Base-by-base conservation (phyloP, 2,888 invertebrate species). In the Xestia xanthographa region DNA sequence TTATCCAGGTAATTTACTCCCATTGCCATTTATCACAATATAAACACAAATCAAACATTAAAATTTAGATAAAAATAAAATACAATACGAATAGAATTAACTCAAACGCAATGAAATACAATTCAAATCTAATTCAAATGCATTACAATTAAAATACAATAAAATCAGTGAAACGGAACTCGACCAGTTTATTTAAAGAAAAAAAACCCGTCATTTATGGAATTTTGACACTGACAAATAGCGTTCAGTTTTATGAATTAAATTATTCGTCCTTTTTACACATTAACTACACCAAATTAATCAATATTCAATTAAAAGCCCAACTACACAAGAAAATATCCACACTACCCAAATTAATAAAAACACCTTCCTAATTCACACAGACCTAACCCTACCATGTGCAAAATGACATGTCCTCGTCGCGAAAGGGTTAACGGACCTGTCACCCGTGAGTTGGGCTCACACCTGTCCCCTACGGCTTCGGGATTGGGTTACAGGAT, bases 381-480 rank as follows among this genome's bases (percentile, higher is more conserved):
- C 70, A 72, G 62, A 81, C 17, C 17, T 41, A 58, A 69, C 73
- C 68, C 83, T 72, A 50, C 20, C 86, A 66, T 86, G 80, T 84
- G 86, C 83, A 68, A 72, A 86, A 69, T 48, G 70, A 72, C 79
- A 85, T 69, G 41, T 62, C 74, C 66, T 63, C 71, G 84, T 81
- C 72, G 82, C 80, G 74, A 75, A 86, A 87, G 85, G 79, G 72
- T 73, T 73, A 79, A 86, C 81, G 65, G 69, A 73, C 77, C 77
- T 71, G 84, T 82, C 80, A 88, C 48, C 70, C 86, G 70, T 82
- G 77, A 79, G 85, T 77, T 75, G 34, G 86, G 74, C 74, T 58
- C 45, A 73, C 89, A 88, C 89, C 89, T 88, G 89, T 86, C 83
- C 72, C 66, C 72, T 79, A 88, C 66, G 89, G 87, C 87, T 88